Evolutionary conservation across 2,888 invertebrate species (phyloP).

Genomic region (Acanthoscelides obtectus): DNA sequence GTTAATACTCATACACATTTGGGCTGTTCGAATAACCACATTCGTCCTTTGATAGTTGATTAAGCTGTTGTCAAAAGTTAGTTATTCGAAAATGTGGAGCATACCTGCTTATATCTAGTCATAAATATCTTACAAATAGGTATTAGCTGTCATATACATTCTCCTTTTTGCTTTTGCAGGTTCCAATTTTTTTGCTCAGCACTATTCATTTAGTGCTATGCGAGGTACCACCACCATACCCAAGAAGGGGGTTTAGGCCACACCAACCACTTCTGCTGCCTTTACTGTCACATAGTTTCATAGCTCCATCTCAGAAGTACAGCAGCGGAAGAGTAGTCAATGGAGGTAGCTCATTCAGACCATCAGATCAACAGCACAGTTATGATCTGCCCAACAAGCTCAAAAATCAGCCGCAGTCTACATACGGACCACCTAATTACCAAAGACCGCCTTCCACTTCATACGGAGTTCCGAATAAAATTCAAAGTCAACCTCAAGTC

Average conservation of each 20-base stretch:
- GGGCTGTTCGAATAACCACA: no score
- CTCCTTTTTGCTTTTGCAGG: slow-evolving; percentile 16
- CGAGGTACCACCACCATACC: slow-evolving; percentile 27
- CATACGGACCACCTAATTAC: slow-evolving; percentile 3
- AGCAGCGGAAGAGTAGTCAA: background rate
- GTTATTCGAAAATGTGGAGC: no score
- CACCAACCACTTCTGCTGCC: slow-evolving; percentile 16
- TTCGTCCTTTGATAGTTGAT: no score
- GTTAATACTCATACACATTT: no score
- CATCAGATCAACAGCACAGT: background rate
- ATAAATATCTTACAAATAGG: no score
- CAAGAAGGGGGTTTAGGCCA: slow-evolving; percentile 19
- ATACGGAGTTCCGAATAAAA: slow-evolving; percentile 11
- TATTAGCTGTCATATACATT: no score
- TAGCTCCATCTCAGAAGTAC: slow-evolving; percentile 5
- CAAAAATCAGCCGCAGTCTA: slow-evolving; percentile 3
- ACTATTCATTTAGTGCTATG: slow-evolving; percentile 9
- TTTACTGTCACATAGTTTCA: slow-evolving; percentile 3
- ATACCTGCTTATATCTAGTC: no score
- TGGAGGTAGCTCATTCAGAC: background rate
- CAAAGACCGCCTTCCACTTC: background rate
- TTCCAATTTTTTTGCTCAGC: slow-evolving; percentile 14
- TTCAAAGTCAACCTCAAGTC: background rate
- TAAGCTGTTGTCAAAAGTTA: no score
- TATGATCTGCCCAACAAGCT: background rate